Evolutionary conservation across 2,888 invertebrate genomes (phyloP).

Genomic region (Heliconius ethilla): DNA sequence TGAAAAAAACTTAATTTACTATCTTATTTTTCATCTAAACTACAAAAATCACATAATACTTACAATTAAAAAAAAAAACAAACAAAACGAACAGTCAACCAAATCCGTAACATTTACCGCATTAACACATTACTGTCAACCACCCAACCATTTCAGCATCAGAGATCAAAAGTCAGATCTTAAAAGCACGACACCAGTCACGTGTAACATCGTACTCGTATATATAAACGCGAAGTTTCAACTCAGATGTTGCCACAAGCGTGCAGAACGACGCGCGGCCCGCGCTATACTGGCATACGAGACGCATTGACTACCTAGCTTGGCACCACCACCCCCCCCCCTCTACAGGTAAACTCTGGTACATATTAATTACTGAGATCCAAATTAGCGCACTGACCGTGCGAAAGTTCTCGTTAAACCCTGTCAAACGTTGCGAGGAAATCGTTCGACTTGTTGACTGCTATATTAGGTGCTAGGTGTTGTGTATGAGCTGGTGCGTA

Average conservation of each 20-base stretch:
- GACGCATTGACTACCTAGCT: constrained; percentile 47
- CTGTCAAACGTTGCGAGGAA: constrained; percentile 59
- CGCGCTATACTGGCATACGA: constrained; percentile 63
- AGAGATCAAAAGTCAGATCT: constrained; percentile 15
- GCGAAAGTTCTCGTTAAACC: constrained; percentile 59
- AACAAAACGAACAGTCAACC: neutral
- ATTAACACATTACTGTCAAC: constrained; percentile 40
- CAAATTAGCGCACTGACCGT: constrained; percentile 68
- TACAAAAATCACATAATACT: constrained; percentile 22
- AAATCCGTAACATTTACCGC: constrained; percentile 30
- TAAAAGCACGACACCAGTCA: constrained; percentile 39
- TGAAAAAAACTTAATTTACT: neutral
- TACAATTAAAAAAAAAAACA: constrained; percentile 4
- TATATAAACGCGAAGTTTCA: constrained; percentile 50
- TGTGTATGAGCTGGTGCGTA: neutral
- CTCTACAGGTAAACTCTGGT: constrained; percentile 55
- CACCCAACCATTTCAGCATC: constrained; percentile 25
- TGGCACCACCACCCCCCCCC: constrained; percentile 47
- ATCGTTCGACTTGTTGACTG: constrained; percentile 44
- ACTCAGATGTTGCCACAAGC: constrained; percentile 51
- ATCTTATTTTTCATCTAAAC: neutral
- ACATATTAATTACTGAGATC: constrained; percentile 74
- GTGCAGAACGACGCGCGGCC: constrained; percentile 53
- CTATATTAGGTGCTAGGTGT: constrained; percentile 6
- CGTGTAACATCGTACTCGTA: constrained; percentile 33